Evolutionary conservation across 2,888 invertebrate genomes (phyloP), one percentile per base, ranked within the genome.

Genomic region (Ophion obscuratus): DNA sequence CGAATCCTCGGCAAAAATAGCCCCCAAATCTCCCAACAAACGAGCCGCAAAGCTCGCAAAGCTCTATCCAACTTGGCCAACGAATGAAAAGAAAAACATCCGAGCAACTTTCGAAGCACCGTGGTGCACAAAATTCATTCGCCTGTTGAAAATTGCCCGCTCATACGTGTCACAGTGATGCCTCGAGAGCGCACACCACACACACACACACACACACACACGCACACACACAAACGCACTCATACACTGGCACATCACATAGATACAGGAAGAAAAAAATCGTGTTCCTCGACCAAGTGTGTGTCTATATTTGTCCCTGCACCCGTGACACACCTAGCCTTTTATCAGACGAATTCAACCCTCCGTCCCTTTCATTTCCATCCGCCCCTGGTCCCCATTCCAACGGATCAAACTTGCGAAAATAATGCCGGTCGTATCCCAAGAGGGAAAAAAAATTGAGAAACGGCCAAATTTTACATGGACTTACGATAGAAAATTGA

Each of bases 141-240:
- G 84, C 84, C 81, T 86, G 77, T 86, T 78, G 80, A 59, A 59
- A 81, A 86, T 86, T 86, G 84, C 86, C 70, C 83, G 81, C 61
- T 86, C 84, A 71, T 86, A 70, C 78, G 84, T 80, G 81, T 81
- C 84, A 81, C 77, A 74, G 68, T 75, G 68, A 70, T 75, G 71
- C 77, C 66, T 74, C 59, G n/a, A 59, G 53, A 78, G 81, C 81
- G 70, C 84, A 71, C 27, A 10, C 59, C 31, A 81, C 57, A 59
- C 68, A 24, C 44, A 62, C 20, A 20, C 74, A 74, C n/a, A 61
- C 31, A 73, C 44, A 40, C 7, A 68, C 31, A 81, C 40, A 57
- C 68, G n/a, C 59, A 61, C 31, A 73, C 44, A 40, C 7, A 68
- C 31, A 81, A 53, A 57, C 68, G n/a, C 59, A 62, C 20, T 44